A percentile compares a stretch with the other conserved stretches of the same genome.
Evolutionary conservation across 2,113 vertebrate genomes (phyloP).

Genomic region (Zapus hudsonius): DNA sequence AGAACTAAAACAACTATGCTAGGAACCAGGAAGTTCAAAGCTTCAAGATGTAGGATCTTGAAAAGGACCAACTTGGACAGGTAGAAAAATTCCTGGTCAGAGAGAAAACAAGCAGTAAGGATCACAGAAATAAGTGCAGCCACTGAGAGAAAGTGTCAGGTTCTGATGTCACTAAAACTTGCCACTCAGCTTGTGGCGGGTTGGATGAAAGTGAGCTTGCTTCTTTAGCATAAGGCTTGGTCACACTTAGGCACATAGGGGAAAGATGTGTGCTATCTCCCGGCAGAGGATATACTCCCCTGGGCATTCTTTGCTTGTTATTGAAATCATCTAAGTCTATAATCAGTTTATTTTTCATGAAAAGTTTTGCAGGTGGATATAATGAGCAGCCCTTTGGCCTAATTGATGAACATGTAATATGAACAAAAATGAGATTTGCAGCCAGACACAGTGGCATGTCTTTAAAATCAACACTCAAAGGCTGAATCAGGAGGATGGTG

Average conservation of each 20-base stretch:
- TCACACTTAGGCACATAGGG: not conserved
- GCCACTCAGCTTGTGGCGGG: not conserved
- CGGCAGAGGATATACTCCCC: not conserved
- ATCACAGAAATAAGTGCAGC: not conserved
- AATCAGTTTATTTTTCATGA: not conserved
- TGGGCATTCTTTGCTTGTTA: not conserved
- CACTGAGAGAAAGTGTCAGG: not conserved
- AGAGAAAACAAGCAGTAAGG: not conserved
- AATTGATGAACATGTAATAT: not conserved
- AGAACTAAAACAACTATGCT: not conserved
- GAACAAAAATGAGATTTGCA: not conserved
- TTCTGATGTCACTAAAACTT: not conserved
- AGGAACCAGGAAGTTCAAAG: not conserved
- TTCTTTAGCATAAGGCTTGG: not conserved
- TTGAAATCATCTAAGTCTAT: not conserved
- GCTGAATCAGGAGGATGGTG: not conserved
- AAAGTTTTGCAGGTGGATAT: not conserved
- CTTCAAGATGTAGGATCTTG: not conserved
- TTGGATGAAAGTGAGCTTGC: not conserved
- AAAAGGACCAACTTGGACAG: not conserved
- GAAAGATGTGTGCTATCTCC: not conserved
- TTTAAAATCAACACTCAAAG: too few relatives aligned
- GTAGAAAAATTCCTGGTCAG: not conserved
- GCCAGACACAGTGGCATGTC: not conserved
- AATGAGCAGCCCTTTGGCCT: not conserved